phyloP scores from a whole-genome alignment of 1,140 invertebrate species.

The Orius insidiosus region DNA sequence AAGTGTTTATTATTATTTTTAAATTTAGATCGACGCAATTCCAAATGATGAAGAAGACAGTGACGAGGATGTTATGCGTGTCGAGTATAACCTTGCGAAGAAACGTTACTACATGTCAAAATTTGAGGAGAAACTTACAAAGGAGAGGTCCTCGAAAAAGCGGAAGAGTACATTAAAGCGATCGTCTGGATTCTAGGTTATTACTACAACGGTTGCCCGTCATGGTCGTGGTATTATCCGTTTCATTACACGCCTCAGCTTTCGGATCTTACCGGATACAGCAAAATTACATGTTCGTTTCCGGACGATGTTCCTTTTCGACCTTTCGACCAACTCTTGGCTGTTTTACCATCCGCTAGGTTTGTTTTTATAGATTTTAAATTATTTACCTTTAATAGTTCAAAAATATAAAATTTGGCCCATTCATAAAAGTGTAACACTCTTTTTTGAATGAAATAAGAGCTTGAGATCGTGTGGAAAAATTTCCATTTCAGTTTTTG shows the following conservation, averaged over 20 bases:
- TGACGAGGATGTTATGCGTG: too few relatives aligned
- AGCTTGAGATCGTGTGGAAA: too few relatives aligned
- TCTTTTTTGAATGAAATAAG: too few relatives aligned
- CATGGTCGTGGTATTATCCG: conserved; percentile 96
- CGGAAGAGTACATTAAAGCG: conserved; percentile 72
- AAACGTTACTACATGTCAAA: too few relatives aligned
- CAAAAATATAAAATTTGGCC: too few relatives aligned
- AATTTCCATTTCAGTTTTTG: too few relatives aligned
- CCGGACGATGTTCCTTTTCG: conserved; percentile 75
- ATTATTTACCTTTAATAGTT: too few relatives aligned
- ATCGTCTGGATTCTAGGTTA: conserved; percentile 95
- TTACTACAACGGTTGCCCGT: conserved; percentile 89
- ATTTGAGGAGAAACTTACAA: conserved; percentile 25
- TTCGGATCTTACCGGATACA: conserved; percentile 74
- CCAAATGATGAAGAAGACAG: too few relatives aligned
- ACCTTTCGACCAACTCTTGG: conserved; percentile 88
- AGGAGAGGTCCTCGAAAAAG: conserved; percentile 60
- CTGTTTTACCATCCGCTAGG: conserved; percentile 69
- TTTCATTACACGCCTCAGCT: conserved; percentile 93
- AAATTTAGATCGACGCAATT: conserved; percentile 18
- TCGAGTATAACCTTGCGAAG: too few relatives aligned
- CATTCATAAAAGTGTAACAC: too few relatives aligned
- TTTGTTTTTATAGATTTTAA: too few relatives aligned
- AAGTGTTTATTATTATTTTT: too few relatives aligned
- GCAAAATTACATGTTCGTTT: conserved; percentile 53